phyloP scores from a whole-genome alignment of 1,140 invertebrate species.

The Cyclina sinensis region DNA sequence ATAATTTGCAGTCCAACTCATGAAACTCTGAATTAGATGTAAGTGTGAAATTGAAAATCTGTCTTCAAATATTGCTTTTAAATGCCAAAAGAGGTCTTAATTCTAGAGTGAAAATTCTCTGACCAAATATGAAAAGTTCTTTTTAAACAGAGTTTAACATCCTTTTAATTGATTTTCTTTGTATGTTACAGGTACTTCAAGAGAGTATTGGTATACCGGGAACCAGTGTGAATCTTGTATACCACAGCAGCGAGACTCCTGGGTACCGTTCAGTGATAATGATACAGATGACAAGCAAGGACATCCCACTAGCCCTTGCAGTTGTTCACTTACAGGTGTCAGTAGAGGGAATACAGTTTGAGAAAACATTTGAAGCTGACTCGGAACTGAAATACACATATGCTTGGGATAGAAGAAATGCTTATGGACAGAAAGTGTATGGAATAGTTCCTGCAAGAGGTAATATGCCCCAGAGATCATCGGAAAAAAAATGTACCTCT shows the following conservation, averaged over 20 bases:
- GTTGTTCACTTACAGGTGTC: slow-evolving; percentile 95
- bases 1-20: too few species aligned
- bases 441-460: slow-evolving; percentile 87
- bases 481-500: too few species aligned
- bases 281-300: slow-evolving; percentile 94
- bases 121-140: too few species aligned
- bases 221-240: slow-evolving; percentile 96
- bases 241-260: slow-evolving; percentile 96
- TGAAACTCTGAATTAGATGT: too few species aligned
- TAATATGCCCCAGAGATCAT: too few species aligned
- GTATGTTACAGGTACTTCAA: slow-evolving; percentile 93
- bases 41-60: too few species aligned
- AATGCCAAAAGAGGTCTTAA: too few species aligned
- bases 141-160: too few species aligned
- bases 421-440: slow-evolving; percentile 98
- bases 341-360: slow-evolving; percentile 96
- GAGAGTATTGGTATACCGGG: slow-evolving; percentile 97
- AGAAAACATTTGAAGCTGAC: slow-evolving; percentile 97
- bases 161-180: background rate
- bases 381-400: slow-evolving; percentile 97
- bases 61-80: too few species aligned
- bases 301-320: slow-evolving; percentile 92
- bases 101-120: too few species aligned
- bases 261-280: slow-evolving; percentile 97
- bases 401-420: slow-evolving; percentile 98